Evolutionary conservation across 2,888 invertebrate species (phyloP).

Genomic region (Aethes cnicana): DNA sequence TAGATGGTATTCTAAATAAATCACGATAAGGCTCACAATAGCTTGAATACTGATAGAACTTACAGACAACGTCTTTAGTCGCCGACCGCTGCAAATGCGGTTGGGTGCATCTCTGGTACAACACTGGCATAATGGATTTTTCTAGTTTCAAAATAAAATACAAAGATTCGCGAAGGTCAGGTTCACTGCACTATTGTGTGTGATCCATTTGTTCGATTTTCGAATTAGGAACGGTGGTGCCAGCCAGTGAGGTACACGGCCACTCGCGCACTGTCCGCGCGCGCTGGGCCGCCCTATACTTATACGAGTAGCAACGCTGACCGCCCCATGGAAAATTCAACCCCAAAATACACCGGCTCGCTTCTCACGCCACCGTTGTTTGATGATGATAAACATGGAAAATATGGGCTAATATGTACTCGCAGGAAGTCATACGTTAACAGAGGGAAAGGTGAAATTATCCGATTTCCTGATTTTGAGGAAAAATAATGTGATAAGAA

Average conservation of each 20-base stretch:
- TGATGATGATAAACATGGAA: conserved; percentile 52
- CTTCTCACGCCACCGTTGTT: conserved; percentile 54
- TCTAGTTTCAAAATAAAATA: conserved; percentile 36
- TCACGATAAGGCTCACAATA: conserved; percentile 45
- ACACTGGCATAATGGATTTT: conserved; percentile 66
- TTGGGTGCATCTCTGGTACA: conserved; percentile 65
- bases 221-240: conserved; percentile 56
- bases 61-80: conserved; percentile 62
- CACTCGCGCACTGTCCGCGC: conserved; percentile 75
- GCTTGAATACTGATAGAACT: conserved; percentile 49
- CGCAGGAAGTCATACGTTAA: not conserved
- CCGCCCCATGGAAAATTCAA: conserved; percentile 70
- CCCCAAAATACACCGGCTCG: conserved; percentile 55
- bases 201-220: conserved; percentile 51
- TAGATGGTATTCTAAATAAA: conserved; percentile 36
- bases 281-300: conserved; percentile 59
- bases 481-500: conserved; percentile 16
- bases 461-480: conserved; percentile 16
- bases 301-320: conserved; percentile 65
- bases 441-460: conserved; percentile 10
- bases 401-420: conserved; percentile 37
- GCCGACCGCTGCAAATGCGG: conserved; percentile 60
- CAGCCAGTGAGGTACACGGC: conserved; percentile 73
- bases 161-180: conserved; percentile 52
- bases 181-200: conserved; percentile 59